These are phyloP conservation scores for Lathronympha strigana DNA, from an alignment of 2,888 invertebrate species.

Conservation along the genomic window DNA sequence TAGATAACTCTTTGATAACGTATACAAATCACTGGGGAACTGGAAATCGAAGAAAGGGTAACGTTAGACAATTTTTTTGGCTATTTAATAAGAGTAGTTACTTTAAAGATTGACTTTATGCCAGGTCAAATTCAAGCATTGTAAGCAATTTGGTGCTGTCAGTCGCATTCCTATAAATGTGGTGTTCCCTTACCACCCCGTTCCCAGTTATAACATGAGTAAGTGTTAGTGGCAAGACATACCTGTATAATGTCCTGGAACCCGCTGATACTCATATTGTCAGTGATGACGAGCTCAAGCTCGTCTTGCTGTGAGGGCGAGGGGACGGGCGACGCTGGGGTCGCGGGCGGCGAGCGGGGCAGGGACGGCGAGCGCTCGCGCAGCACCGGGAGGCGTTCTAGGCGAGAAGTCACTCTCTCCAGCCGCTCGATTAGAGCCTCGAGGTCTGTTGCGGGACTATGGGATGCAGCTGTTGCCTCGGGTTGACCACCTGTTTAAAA, in stretches of 20 bases:
- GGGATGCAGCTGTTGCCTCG: conserved; percentile 69
- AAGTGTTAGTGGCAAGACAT: background rate
- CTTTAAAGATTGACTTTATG: no score
- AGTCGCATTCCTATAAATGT: no score
- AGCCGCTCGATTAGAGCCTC: conserved; percentile 89
- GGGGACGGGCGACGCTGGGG: conserved; percentile 53
- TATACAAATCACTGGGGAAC: no score
- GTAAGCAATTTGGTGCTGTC: no score
- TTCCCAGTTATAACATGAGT: background rate
- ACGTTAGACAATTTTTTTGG: no score
- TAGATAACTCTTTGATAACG: no score
- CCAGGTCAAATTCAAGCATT: no score
- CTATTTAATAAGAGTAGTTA: no score
- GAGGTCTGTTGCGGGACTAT: conserved; percentile 83
- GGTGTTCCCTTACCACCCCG: no score
- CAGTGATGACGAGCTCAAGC: conserved; percentile 52
- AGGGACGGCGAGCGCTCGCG: conserved; percentile 62
- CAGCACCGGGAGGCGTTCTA: conserved; percentile 84
- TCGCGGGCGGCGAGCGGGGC: conserved; percentile 61
- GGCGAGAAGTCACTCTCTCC: conserved; percentile 89
- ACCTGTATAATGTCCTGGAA: conserved; percentile 88
- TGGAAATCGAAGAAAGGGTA: no score
- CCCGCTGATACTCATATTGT: conserved; percentile 89
- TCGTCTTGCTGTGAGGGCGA: conserved; percentile 54
- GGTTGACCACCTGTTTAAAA: conserved; percentile 73